Evolutionary conservation across 2,113 vertebrate genomes (phyloP).

Genomic region (rat (Rattus norvegicus)): GRCr8 NC_086021.1:180830001-180830500

Average conservation of each 20-base stretch:
- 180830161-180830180: not conserved
- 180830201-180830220: not conserved
- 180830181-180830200: not conserved
- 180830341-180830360: not conserved
- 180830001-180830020: too few species aligned
- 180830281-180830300: not conserved
- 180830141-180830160: too few species aligned
- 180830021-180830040: too few species aligned
- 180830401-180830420: not conserved
- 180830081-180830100: too few species aligned
- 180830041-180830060: too few species aligned
- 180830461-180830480: not conserved
- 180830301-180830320: not conserved
- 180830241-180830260: not conserved
- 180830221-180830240: not conserved
- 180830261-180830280: not conserved
- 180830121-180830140: not conserved
- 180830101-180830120: not conserved
- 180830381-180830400: not conserved
- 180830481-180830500: not conserved
- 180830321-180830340: not conserved
- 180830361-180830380: not conserved
- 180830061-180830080: too few species aligned
- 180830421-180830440: too few species aligned
- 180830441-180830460: not conserved